Evolutionary conservation across 1,140 invertebrate species (phyloP).

Genomic region (Homarus americanus): DNA sequence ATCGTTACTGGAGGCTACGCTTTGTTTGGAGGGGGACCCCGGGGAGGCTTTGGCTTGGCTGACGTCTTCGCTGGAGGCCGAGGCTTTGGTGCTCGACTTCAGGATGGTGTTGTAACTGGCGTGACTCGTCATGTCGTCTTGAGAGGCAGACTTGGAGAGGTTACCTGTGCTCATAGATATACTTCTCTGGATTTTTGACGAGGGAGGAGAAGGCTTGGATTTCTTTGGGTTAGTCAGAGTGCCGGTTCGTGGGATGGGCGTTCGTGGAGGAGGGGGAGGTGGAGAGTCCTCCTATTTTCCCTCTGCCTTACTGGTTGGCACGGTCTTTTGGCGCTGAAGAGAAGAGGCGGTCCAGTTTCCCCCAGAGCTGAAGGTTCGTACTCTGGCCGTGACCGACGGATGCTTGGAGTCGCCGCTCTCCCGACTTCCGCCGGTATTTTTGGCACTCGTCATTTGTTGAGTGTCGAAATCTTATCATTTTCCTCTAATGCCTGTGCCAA

Average conservation of each 20-base stretch:
- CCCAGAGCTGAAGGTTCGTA: constrained; percentile 54
- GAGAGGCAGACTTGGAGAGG: constrained; percentile 74
- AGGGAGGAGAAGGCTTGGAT: not conserved
- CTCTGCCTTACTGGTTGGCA: constrained; percentile 58
- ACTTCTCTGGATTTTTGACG: constrained; percentile 61
- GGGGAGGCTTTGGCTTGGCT: constrained; percentile 62
- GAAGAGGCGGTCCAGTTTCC: constrained; percentile 13
- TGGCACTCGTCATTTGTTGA: constrained; percentile 19
- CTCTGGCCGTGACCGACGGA: constrained; percentile 52
- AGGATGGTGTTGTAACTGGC: constrained; percentile 37
- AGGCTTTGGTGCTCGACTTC: constrained; percentile 58
- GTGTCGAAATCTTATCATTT: constrained; percentile 73
- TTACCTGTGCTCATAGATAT: constrained; percentile 65
- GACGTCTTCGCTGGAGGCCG: constrained; percentile 71
- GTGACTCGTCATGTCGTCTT: constrained; percentile 70
- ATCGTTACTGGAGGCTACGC: constrained; percentile 76
- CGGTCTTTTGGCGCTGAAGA: constrained; percentile 61
- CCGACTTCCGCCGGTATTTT: constrained; percentile 9
- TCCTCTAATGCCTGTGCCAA: constrained; percentile 73
- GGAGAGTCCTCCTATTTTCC: constrained; percentile 47
- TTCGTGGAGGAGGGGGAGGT: constrained; percentile 56
- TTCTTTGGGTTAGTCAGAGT: constrained; percentile 64
- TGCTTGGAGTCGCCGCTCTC: constrained; percentile 30
- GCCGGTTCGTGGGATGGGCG: constrained; percentile 52
- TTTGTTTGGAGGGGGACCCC: constrained; percentile 75